Percentiles rank a stretch among this genome's conserved stretches.
These are phyloP conservation scores for Lepilemur septentrionalis DNA, from an alignment of 2,797 vertebrate genomes.

Conservation along the genomic window DNA sequence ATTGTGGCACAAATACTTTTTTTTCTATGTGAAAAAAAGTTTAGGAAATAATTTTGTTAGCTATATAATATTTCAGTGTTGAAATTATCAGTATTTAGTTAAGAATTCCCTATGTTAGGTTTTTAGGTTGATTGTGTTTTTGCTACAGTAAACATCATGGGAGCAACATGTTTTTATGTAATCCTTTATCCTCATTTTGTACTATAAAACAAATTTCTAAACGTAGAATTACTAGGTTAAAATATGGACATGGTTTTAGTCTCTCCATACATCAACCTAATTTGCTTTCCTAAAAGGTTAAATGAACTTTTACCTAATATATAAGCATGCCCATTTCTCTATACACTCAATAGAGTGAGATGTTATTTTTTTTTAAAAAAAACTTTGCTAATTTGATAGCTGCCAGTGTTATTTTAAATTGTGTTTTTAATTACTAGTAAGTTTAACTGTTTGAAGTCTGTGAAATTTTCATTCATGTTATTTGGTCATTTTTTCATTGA, in stretches of 20 bases:
- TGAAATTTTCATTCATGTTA: background rate
- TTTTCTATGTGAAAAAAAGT: background rate
- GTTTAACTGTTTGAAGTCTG: slow-evolving; percentile 1
- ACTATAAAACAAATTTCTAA: background rate
- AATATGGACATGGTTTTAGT: background rate
- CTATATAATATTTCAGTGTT: background rate
- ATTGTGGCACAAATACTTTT: background rate
- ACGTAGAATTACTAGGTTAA: slow-evolving; percentile 23
- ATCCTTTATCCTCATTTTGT: background rate
- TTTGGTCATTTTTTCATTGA: background rate
- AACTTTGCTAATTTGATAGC: background rate
- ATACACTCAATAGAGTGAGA: slow-evolving; percentile 1
- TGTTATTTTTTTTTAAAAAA: background rate
- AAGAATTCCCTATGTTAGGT: background rate
- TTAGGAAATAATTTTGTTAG: slow-evolving; percentile 11
- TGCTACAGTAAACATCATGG: background rate
- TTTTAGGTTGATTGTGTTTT: slow-evolving; percentile 27
- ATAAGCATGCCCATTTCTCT: background rate
- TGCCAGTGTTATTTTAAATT: slow-evolving; percentile 16
- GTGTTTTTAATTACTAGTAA: slow-evolving; percentile 24
- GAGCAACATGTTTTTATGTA: background rate
- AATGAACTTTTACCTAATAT: background rate
- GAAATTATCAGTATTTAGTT: background rate
- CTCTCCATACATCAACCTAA: background rate
- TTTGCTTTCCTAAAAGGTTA: slow-evolving; percentile 7